Evolutionary conservation across 2,797 vertebrate genomes (phyloP).

Genomic region (Glyptemys insculpta): DNA sequence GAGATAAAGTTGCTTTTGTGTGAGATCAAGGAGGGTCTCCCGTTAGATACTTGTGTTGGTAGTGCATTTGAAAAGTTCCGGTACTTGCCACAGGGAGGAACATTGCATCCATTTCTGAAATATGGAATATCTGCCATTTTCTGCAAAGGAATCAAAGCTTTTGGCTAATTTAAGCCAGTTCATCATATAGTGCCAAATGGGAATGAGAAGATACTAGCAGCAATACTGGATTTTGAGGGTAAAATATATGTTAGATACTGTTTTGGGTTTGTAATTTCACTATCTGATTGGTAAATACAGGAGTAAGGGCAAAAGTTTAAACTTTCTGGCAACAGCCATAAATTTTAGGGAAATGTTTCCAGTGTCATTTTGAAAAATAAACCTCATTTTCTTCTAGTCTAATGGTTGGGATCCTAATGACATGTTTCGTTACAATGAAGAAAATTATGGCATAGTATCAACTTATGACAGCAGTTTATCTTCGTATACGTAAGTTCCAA

Average conservation of each 20-base stretch:
- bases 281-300: not conserved
- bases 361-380: constrained; percentile 74
- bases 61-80: not conserved
- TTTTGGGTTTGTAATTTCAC: not conserved
- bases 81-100: not conserved
- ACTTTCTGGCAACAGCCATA: constrained; percentile 33
- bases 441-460: constrained; percentile 97
- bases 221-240: not conserved
- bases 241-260: not conserved
- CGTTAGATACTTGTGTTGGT: not conserved
- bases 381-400: constrained; percentile 86
- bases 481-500: constrained; percentile 95
- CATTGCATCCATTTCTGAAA: too few relatives aligned
- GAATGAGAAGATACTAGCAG: not conserved
- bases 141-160: not conserved
- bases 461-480: constrained; percentile 99
- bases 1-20: not conserved
- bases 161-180: not conserved
- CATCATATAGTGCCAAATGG: not conserved
- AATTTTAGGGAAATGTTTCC: constrained; percentile 52
- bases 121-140: not conserved
- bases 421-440: constrained; percentile 99
- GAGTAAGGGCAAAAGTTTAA: constrained; percentile 19
- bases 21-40: not conserved
- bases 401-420: constrained; percentile 99